These are phyloP conservation scores for Xiphophorus birchmanni DNA, from an alignment of 2,797 vertebrate species.

Conservation along the genomic window DNA sequence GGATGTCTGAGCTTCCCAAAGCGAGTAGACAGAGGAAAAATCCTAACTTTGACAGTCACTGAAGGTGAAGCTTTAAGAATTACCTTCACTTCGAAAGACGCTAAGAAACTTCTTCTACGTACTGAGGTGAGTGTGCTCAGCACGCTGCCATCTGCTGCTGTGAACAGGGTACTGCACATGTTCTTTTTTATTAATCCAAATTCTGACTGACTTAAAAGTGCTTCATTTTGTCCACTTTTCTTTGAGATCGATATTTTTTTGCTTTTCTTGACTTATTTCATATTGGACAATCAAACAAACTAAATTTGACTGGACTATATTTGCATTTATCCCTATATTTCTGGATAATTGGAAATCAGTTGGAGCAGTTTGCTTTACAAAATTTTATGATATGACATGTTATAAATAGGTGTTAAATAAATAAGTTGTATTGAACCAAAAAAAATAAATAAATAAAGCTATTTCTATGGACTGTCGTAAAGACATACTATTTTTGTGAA, in stretches of 20 bases:
- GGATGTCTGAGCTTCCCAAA: background rate
- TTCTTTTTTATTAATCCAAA: background rate
- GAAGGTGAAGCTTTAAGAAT: fast-evolving
- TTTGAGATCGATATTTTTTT: background rate
- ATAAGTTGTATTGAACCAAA: background rate
- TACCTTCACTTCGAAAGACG: constrained; percentile 7
- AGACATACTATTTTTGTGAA: background rate
- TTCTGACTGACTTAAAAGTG: background rate
- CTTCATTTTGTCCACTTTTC: background rate
- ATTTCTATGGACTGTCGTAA: background rate
- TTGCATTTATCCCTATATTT: background rate
- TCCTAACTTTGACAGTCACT: background rate
- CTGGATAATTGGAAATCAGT: background rate
- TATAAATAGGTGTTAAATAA: background rate
- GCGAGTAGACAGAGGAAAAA: background rate
- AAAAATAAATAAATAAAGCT: too few species aligned
- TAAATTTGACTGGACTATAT: background rate
- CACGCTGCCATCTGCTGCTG: constrained; percentile 41
- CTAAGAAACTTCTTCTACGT: background rate
- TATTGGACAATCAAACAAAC: background rate
- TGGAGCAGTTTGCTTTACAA: background rate
- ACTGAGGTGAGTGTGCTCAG: background rate
- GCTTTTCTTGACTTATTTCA: background rate
- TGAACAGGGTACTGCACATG: too few species aligned
- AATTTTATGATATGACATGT: background rate